These are phyloP conservation scores for Rhimphoctona megacephalus DNA, from an alignment of 2,888 invertebrate species.

Conservation along the genomic window DNA sequence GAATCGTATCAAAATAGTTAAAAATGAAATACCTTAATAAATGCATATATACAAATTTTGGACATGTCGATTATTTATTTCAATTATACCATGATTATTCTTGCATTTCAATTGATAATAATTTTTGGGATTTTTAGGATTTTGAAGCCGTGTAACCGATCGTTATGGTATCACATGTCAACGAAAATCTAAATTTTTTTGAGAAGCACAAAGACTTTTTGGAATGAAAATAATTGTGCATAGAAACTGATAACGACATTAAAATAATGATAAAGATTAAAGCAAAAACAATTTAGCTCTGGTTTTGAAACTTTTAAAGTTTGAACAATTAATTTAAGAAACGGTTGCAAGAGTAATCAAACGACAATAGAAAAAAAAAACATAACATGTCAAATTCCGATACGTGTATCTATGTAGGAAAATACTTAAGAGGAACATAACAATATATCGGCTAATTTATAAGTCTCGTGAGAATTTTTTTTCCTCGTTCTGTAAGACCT, in stretches of 20 bases:
- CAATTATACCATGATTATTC: background rate
- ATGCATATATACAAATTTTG: background rate
- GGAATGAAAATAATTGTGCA: background rate
- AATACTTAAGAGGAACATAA: background rate
- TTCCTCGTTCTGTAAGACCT: conserved; percentile 86
- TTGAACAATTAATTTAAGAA: background rate
- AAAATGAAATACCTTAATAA: conserved; percentile 3
- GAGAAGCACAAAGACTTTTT: background rate
- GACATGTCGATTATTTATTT: background rate
- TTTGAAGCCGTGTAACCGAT: background rate
- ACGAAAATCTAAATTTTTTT: too few relatives aligned
- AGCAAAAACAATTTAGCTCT: background rate
- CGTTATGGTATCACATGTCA: background rate
- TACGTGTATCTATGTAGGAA: background rate
- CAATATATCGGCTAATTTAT: conserved; percentile 17
- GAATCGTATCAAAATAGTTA: background rate
- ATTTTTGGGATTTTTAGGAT: background rate
- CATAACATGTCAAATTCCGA: background rate
- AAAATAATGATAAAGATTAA: background rate
- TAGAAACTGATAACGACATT: background rate
- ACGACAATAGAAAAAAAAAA: background rate
- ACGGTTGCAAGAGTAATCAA: background rate
- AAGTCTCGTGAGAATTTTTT: conserved; percentile 21
- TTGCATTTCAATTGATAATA: too few relatives aligned
- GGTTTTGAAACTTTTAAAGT: background rate